Base-by-base conservation (phyloP, 2,797 vertebrate species). In the Sternarchorhynchus goeldii region DNA sequence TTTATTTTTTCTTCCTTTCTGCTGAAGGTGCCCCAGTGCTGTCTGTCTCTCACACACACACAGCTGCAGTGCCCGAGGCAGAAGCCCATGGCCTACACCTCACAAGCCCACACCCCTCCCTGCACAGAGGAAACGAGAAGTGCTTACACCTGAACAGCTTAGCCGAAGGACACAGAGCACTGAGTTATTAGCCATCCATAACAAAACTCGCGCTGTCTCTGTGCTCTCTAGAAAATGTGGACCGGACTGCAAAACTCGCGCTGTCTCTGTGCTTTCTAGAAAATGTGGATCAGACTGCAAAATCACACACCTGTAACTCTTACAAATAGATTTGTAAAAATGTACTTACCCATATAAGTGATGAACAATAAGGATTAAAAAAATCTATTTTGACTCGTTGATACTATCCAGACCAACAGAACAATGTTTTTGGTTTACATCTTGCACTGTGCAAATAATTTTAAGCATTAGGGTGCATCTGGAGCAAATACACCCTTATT, bases 131-230 rank as follows among this genome's bases (percentile, higher is more conserved):
- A 90, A 86, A 81, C 80, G 78, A 71, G 82, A 65, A 76, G 72
- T 71, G 45, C 62, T 75, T 75, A 86, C 82, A 87, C 75, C 76
- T 81, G 65, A 87, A 83, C 81, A 69, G 79, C 78, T 86, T 87
- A 83, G 79, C 62, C 72, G 59, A 79, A 89, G 84, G 87, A 88
- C 86, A 89, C 70, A 86, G 85, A 87, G 86, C 87, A 59, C 84
- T 64, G 73, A 73, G 79, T 81, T 75, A 83, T 85, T 84, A 78
- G 72, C 62, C 67, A 68, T 76, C 73, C 62, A 73, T 72, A 81
- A 84, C 79, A 84, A 77, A 80, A 78, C 72, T 68, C 50, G 76
- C 72, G 64, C 31, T 62, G 57, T 58, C 50, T 12, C 69, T 77
- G 75, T 57, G 60, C 31, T 76, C 65, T 62, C 32, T 1, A 50